Evolutionary conservation across 2,113 vertebrate species (phyloP).

Genomic region (Myrmophylax atrothorax): DNA sequence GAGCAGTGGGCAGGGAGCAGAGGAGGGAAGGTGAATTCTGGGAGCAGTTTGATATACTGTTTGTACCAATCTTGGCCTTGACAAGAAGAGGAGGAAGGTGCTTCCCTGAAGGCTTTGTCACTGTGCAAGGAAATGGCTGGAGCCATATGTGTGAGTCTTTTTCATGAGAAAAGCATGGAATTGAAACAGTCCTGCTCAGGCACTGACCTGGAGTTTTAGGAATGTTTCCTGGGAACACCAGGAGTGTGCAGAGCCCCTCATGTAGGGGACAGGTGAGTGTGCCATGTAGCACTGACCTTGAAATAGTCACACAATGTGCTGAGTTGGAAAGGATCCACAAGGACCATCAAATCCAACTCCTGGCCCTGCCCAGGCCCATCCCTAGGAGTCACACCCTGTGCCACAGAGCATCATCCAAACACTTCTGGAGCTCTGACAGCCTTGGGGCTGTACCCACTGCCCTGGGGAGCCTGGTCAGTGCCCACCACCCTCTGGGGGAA

Average conservation of each 20-base stretch:
- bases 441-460: neutral
- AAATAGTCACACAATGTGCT: neutral
- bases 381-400: neutral
- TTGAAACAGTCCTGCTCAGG: neutral
- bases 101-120: neutral
- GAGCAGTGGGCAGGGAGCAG: neutral
- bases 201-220: neutral
- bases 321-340: neutral
- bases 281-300: neutral
- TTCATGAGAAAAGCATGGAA: neutral
- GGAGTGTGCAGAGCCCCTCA: rapidly evolving
- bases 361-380: neutral
- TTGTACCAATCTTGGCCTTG: neutral
- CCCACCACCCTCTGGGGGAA: neutral
- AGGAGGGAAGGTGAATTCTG: neutral
- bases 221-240: neutral
- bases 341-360: neutral
- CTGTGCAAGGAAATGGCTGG: neutral
- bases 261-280: rapidly evolving
- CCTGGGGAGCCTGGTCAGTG: neutral
- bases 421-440: neutral
- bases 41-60: neutral
- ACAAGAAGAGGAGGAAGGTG: neutral
- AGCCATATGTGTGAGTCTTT: rapidly evolving
- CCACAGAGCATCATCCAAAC: neutral